phyloP scores from a whole-genome alignment of 2,113 vertebrate genomes.

The Phalacrocorax brasilianus region DNA sequence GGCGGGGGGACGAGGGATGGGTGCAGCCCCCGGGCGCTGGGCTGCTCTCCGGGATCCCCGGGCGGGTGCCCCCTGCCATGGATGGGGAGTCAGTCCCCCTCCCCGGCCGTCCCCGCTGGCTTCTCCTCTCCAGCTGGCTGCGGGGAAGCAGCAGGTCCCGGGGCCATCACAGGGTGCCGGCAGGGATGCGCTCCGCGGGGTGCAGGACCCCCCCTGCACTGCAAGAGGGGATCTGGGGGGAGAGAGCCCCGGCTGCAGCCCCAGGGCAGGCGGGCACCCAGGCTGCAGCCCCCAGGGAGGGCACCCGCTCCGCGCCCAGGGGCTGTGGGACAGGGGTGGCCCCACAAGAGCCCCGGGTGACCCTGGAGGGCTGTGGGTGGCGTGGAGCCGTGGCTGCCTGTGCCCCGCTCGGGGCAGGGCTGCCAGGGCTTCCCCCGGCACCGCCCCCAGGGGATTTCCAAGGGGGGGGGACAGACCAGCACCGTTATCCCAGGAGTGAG shows the following conservation, averaged over 20 bases:
- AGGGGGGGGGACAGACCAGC: neutral
- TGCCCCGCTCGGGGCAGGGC: neutral
- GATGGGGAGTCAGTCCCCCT: slow-evolving; percentile 31
- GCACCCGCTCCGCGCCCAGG: neutral
- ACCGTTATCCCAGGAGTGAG: neutral
- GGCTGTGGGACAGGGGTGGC: neutral
- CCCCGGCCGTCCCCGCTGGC: neutral
- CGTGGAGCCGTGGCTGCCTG: neutral
- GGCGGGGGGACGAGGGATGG: neutral
- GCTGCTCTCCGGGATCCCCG: neutral
- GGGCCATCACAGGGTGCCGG: neutral
- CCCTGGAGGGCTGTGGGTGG: neutral
- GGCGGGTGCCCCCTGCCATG: slow-evolving; percentile 18
- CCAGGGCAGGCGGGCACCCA: neutral
- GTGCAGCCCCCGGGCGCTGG: neutral
- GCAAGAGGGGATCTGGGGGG: neutral
- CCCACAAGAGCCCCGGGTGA: neutral
- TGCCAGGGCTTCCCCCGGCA: neutral
- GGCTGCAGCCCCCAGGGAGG: neutral
- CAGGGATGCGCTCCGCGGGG: neutral
- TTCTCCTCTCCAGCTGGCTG: neutral
- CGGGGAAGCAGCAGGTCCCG: neutral
- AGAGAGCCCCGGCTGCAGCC: slow-evolving; percentile 9
- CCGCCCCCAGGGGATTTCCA: neutral
- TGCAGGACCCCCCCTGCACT: neutral